A percentile compares a stretch with the other conserved stretches of the same genome.
phyloP scores from a whole-genome alignment of 2,888 invertebrate genomes.

The Aelia acuminata region DNA sequence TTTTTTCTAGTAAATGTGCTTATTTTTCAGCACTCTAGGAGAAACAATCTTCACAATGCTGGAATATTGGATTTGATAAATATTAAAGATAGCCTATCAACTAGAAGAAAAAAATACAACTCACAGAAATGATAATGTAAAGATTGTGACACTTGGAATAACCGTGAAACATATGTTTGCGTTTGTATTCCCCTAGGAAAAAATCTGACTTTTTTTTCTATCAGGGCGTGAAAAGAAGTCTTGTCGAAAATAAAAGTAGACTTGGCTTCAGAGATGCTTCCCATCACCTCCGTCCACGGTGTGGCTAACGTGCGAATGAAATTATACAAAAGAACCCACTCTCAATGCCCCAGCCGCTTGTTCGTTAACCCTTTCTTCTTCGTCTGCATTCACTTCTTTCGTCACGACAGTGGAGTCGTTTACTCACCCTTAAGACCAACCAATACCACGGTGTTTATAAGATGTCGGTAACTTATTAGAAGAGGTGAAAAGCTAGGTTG shows the following conservation, averaged over 20 bases:
- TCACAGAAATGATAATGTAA: no score
- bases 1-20: no score
- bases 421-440: neutral
- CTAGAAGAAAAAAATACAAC: no score
- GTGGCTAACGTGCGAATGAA: constrained; percentile 21
- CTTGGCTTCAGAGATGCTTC: neutral
- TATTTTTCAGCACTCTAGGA: no score
- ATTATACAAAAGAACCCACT: constrained; percentile 18
- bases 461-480: no score
- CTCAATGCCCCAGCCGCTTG: neutral
- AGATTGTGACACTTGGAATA: neutral
- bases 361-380: neutral
- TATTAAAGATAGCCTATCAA: no score
- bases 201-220: neutral
- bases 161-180: neutral
- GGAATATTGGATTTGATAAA: no score
- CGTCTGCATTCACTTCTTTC: neutral
- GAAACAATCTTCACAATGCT: no score
- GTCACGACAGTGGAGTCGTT: neutral
- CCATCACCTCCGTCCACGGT: neutral
- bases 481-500: no score
- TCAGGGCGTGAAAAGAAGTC: neutral
- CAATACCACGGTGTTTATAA: neutral
- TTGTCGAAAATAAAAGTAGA: neutral
- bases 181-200: neutral